These are phyloP conservation scores for Scaptomyza hsui DNA, from an alignment of 1,140 invertebrate genomes.

Conservation along the genomic window DNA sequence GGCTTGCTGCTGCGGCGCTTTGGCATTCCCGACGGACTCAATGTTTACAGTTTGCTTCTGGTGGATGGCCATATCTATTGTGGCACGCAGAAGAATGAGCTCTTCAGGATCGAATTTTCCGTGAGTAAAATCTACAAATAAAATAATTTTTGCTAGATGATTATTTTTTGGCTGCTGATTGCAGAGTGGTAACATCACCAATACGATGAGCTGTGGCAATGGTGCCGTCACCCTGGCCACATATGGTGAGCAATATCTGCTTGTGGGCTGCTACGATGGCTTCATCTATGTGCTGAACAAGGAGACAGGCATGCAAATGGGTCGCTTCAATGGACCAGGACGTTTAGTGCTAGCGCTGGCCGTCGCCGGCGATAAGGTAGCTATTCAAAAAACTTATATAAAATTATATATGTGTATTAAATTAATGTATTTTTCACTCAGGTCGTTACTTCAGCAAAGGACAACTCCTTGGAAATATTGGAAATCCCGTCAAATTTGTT, in stretches of 20 bases:
- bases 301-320: constrained; percentile 76
- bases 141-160: background rate
- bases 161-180: background rate
- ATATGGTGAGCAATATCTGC: constrained; percentile 85
- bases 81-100: constrained; percentile 87
- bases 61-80: constrained; percentile 88
- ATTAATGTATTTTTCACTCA: constrained; percentile 28
- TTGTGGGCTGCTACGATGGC: constrained; percentile 89
- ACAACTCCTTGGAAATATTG: constrained; percentile 67
- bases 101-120: constrained; percentile 88
- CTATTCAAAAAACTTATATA: background rate
- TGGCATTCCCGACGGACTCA: constrained; percentile 86
- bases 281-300: constrained; percentile 88
- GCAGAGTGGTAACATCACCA: constrained; percentile 86
- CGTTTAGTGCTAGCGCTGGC: constrained; percentile 88
- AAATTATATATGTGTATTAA: background rate
- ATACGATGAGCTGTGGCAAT: constrained; percentile 86
- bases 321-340: constrained; percentile 87
- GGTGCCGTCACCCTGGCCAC: constrained; percentile 88
- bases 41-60: constrained; percentile 88
- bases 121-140: constrained; percentile 79
- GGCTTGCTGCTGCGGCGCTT: constrained; percentile 87
- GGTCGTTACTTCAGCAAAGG: constrained; percentile 77
- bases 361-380: constrained; percentile 86
- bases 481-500: constrained; percentile 61